Percentiles rank a stretch among this genome's conserved stretches.
phyloP scores from a whole-genome alignment of 2,113 vertebrate genomes.

The Cyanoliseus patagonus region DNA sequence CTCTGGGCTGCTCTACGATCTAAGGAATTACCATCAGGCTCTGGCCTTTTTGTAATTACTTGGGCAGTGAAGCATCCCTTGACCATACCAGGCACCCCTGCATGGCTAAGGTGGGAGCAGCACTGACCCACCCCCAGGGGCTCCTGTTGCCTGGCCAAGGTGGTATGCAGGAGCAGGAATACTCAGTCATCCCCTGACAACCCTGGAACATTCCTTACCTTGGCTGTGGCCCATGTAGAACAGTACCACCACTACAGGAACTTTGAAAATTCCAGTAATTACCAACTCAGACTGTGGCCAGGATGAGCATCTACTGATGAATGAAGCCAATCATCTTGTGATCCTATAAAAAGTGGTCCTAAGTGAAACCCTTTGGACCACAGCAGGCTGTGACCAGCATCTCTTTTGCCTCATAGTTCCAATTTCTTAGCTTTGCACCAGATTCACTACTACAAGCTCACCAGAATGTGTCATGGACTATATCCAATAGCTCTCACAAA shows the following conservation, averaged over 20 bases:
- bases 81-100: neutral
- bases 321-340: neutral
- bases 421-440: neutral
- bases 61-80: neutral
- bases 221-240: neutral
- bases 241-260: neutral
- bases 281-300: neutral
- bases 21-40: neutral
- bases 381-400: neutral
- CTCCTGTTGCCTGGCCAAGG: neutral
- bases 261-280: neutral
- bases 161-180: neutral
- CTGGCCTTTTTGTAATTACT: neutral
- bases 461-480: neutral
- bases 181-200: neutral
- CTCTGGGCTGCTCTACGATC: neutral
- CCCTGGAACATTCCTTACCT: neutral
- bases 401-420: neutral
- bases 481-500: neutral
- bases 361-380: neutral
- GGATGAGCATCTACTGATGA: neutral
- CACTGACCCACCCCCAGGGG: neutral
- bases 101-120: neutral
- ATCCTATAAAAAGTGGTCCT: neutral
- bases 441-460: neutral